These are phyloP conservation scores for Callaeas wilsoni DNA, from an alignment of 2,113 vertebrate species.

Conservation along the genomic window DNA sequence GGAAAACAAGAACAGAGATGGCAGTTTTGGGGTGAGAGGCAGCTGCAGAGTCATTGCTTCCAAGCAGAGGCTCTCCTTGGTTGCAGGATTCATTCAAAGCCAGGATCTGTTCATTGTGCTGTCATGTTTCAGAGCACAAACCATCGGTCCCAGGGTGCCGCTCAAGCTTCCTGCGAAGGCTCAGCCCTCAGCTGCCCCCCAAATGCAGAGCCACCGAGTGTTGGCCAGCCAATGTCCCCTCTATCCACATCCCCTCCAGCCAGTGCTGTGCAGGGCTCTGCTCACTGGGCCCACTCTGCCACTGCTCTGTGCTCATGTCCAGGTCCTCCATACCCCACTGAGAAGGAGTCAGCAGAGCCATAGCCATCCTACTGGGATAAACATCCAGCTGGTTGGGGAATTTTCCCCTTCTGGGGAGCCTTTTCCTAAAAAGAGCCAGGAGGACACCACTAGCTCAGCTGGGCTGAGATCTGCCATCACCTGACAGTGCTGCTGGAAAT, in stretches of 20 bases:
- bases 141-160: background rate
- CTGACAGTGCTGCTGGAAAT: background rate
- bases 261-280: rapidly evolving
- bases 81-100: background rate
- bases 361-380: rapidly evolving
- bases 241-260: background rate
- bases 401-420: background rate
- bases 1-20: background rate
- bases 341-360: background rate
- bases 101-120: background rate
- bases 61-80: background rate
- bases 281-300: background rate
- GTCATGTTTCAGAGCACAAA: background rate
- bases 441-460: background rate
- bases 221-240: background rate
- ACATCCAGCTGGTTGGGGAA: background rate
- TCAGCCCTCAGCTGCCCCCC: background rate
- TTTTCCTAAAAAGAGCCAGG: background rate
- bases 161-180: background rate
- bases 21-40: background rate
- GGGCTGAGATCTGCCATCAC: background rate
- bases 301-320: rapidly evolving
- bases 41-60: background rate
- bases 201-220: rapidly evolving
- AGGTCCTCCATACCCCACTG: rapidly evolving